Percentiles rank a stretch among this genome's conserved stretches.
These are phyloP conservation scores for Trissolcus basalis DNA, from an alignment of 1,140 invertebrate genomes.

Conservation along the genomic window DNA sequence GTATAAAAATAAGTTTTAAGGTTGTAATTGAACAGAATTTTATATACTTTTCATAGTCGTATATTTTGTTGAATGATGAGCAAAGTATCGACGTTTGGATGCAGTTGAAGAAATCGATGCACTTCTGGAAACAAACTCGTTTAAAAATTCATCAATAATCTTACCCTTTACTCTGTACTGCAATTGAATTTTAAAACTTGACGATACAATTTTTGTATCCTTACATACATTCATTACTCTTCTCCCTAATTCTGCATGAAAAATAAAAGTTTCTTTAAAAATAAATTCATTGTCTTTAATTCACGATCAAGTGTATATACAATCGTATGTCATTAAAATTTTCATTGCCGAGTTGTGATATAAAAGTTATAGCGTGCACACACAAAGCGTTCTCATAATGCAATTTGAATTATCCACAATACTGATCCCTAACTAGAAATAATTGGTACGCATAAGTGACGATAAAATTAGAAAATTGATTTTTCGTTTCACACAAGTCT, in stretches of 20 bases:
- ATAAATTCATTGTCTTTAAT: slow-evolving; percentile 29
- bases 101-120: slow-evolving; percentile 47
- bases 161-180: slow-evolving; percentile 36
- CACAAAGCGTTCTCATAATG: too few relatives aligned
- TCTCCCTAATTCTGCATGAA: too few relatives aligned
- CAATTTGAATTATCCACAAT: slow-evolving; percentile 1
- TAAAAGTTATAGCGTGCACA: neutral
- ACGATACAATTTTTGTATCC: slow-evolving; percentile 25
- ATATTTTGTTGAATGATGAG: too few relatives aligned
- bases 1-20: too few relatives aligned
- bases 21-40: too few relatives aligned
- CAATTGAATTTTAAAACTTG: slow-evolving; percentile 39
- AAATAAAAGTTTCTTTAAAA: slow-evolving; percentile 13
- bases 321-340: slow-evolving; percentile 9
- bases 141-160: slow-evolving; percentile 48
- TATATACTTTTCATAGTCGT: too few relatives aligned
- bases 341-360: slow-evolving; percentile 1
- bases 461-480: too few relatives aligned
- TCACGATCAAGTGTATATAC: neutral
- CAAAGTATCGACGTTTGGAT: slow-evolving; percentile 13
- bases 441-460: neutral
- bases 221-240: too few relatives aligned
- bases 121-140: slow-evolving; percentile 49
- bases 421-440: neutral
- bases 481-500: too few relatives aligned